Base-by-base conservation (phyloP, 2,113 vertebrate genomes). In the Cacatua alba region DNA sequence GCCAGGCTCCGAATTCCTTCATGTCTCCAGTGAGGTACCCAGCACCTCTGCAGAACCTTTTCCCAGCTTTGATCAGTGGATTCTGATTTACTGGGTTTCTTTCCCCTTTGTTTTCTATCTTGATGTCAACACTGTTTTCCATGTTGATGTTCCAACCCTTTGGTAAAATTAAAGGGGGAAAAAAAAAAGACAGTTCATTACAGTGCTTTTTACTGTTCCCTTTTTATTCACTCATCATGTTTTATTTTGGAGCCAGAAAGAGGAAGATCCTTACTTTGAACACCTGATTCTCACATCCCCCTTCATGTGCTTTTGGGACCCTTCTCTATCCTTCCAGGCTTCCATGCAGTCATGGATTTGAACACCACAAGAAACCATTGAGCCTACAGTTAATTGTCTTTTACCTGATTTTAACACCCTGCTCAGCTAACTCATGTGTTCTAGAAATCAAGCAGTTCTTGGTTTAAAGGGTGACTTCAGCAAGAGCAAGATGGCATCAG, bases 1-100 rank as follows among this genome's bases (percentile, higher is more conserved):
- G 81, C 55, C 97, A 97, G 55, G 94, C 86, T 74, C 96, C 98
- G 39, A 97, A 98, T 41, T 97, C 97, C 83, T 98, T 98, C 98
- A 98, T 98, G 89, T 98, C 97, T 82, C 98, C 98, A 0, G 94
- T 97, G 95, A 98, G 69, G 72, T 98, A 97, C 37, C 91, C 84
- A 53, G 98, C 71, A 62, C 84, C 93, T 93, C 83, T 92, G 94
- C 94, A 95, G 77, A 98, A 2, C 53, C 70, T 96, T 63, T 97
- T 97, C 44, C 97, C 71, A 3, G 93, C n/a, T 35, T 93, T 51
- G 5, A 52, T 94, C 64, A 94, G 15, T 46, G 86, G 68, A 23
- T 85, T 97, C 74, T 83, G 95, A 20, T 96, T 97, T 79, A 89
- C 9, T 59, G 60, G 39, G 7, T 75, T 87, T 85, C 76, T 92